phyloP scores from a whole-genome alignment of 2,888 invertebrate species.

The Eupithecia inturbata region DNA sequence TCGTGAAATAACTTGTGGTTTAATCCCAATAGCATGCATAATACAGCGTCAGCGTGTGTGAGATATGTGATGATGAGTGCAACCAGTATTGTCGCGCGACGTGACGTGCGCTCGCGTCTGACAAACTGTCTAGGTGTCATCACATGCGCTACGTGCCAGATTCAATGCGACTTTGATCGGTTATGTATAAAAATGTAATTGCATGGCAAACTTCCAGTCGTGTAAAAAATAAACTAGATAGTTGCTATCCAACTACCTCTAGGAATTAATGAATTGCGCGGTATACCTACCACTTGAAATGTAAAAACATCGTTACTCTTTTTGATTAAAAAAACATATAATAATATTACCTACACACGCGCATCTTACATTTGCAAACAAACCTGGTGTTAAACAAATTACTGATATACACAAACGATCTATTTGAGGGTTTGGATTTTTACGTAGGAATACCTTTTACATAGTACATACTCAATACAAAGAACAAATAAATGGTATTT shows the following conservation, averaged over 20 bases:
- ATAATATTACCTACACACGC: not conserved
- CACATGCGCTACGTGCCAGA: conserved; percentile 30
- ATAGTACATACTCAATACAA: not conserved
- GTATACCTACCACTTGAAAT: conserved; percentile 14
- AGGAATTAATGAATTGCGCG: conserved; percentile 14
- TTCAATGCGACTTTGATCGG: conserved; percentile 22
- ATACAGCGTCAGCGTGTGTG: not conserved
- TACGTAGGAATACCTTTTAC: not conserved
- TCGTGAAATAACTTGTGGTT: not conserved
- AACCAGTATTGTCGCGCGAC: conserved; percentile 30
- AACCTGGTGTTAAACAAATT: conserved; percentile 1
- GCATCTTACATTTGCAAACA: conserved; percentile 6
- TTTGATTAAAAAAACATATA: conserved; percentile 14
- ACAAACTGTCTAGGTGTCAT: conserved; percentile 33
- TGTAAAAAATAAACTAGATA: conserved; percentile 24
- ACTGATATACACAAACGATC: conserved; percentile 5
- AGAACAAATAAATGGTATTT: not conserved
- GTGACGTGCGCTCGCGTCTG: conserved; percentile 25
- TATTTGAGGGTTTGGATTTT: not conserved
- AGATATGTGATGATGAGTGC: conserved; percentile 9
- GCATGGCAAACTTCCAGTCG: conserved; percentile 35
- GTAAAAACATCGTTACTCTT: conserved; percentile 27
- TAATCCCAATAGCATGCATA: not conserved
- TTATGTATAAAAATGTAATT: conserved; percentile 29
- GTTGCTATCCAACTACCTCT: conserved; percentile 13